phyloP scores from a whole-genome alignment of 2,888 invertebrate species.

The Clunio marinus region DNA sequence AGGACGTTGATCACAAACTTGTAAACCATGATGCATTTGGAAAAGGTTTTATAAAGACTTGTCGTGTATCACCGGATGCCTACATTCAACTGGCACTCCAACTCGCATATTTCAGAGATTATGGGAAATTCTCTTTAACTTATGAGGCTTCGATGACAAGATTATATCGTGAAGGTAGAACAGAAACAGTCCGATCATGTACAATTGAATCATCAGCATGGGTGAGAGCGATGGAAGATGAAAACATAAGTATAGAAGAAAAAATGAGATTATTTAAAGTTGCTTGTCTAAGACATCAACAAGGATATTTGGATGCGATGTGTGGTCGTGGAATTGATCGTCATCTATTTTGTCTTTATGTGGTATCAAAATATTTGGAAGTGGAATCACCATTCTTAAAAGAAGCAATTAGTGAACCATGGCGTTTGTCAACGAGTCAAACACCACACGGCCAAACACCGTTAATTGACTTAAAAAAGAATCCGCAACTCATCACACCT shows the following conservation, averaged over 20 bases:
- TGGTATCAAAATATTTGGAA: conserved; percentile 96
- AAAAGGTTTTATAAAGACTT: conserved; percentile 94
- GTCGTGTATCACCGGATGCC: conserved; percentile 91
- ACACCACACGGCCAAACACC: conserved; percentile 96
- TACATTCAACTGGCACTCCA: conserved; percentile 96
- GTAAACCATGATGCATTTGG: conserved; percentile 83
- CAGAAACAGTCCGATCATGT: conserved; percentile 96
- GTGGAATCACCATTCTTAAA: conserved; percentile 93
- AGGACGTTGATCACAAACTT: conserved; percentile 85
- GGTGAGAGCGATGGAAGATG: conserved; percentile 86
- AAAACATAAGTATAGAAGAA: conserved; percentile 62
- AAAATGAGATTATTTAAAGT: conserved; percentile 64
- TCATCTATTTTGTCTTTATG: conserved; percentile 95
- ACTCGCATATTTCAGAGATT: conserved; percentile 87
- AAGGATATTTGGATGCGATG: conserved; percentile 94
- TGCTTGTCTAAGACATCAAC: conserved; percentile 81
- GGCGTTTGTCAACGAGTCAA: conserved; percentile 96
- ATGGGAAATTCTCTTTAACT: conserved; percentile 88
- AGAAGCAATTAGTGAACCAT: conserved; percentile 95
- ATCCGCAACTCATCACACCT: conserved; percentile 89
- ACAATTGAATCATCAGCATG: conserved; percentile 90
- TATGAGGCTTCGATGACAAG: conserved; percentile 99
- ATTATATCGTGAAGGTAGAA: conserved; percentile 91
- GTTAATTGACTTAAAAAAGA: conserved; percentile 77
- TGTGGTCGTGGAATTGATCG: conserved; percentile 95